phyloP scores from a whole-genome alignment of 2,113 vertebrate genomes.

The Loxodonta africana region DNA sequence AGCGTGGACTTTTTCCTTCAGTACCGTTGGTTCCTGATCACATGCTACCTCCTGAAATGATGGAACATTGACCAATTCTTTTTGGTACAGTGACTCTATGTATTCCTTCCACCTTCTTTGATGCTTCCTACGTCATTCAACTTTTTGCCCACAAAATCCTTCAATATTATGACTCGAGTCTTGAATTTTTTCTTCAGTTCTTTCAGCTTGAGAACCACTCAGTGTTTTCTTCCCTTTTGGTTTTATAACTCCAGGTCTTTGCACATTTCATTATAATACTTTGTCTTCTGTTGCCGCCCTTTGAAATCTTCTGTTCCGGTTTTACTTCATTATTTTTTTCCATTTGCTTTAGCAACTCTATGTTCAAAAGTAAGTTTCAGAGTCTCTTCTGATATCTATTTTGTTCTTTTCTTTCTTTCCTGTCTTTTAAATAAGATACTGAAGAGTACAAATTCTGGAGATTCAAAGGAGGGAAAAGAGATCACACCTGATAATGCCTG shows the following conservation, averaged over 20 bases:
- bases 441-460: not conserved
- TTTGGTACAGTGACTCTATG: not conserved
- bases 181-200: not conserved
- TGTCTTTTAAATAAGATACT: not conserved
- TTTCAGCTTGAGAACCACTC: not conserved
- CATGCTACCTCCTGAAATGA: not conserved
- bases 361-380: not conserved
- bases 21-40: not conserved
- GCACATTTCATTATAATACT: not conserved
- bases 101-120: no score
- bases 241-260: not conserved
- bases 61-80: not conserved
- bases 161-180: not conserved
- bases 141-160: not conserved
- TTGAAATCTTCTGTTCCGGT: not conserved
- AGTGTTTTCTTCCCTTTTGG: not conserved
- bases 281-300: not conserved
- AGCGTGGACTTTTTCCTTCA: not conserved
- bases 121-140: no score
- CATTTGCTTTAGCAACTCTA: not conserved
- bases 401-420: not conserved
- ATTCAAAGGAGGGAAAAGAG: not conserved
- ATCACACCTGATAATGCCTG: not conserved
- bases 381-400: not conserved
- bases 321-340: not conserved